Evolutionary conservation across 2,888 invertebrate genomes (phyloP).

Genomic region (Macroteleia sp.): DNA sequence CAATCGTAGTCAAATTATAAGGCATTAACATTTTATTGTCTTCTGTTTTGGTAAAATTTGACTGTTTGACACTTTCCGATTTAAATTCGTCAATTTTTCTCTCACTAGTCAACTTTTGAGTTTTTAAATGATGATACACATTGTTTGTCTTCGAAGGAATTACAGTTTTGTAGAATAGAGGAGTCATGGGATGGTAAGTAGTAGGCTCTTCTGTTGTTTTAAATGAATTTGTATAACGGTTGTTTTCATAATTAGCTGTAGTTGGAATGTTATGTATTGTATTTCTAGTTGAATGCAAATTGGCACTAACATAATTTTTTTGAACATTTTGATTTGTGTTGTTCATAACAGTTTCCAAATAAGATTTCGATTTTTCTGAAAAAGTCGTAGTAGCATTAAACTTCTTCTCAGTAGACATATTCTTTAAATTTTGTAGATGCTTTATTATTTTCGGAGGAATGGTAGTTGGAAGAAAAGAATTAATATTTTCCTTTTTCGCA

Average conservation of each 20-base stretch:
- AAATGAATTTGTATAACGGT: too few relatives aligned
- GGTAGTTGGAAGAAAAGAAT: neutral
- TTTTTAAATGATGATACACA: neutral
- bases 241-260: too few relatives aligned
- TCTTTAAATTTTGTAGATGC: constrained; percentile 19
- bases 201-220: constrained; percentile 14
- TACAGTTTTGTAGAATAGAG: neutral
- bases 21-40: constrained; percentile 11
- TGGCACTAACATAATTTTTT: too few relatives aligned
- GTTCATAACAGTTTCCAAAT: constrained; percentile 7
- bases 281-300: too few relatives aligned
- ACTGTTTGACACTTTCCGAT: neutral
- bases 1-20: constrained; percentile 30
- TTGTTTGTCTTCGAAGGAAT: neutral
- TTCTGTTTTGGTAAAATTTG: constrained; percentile 1
- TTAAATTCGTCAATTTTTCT: neutral
- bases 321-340: too few relatives aligned
- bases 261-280: too few relatives aligned
- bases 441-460: constrained; percentile 18
- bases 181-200: constrained; percentile 18
- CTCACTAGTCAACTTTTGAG: neutral
- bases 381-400: neutral
- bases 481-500: neutral
- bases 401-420: neutral
- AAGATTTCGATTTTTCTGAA: constrained; percentile 14